These are phyloP conservation scores for Catocala fraxini DNA, from an alignment of 2,888 invertebrate genomes.

Conservation along the genomic window DNA sequence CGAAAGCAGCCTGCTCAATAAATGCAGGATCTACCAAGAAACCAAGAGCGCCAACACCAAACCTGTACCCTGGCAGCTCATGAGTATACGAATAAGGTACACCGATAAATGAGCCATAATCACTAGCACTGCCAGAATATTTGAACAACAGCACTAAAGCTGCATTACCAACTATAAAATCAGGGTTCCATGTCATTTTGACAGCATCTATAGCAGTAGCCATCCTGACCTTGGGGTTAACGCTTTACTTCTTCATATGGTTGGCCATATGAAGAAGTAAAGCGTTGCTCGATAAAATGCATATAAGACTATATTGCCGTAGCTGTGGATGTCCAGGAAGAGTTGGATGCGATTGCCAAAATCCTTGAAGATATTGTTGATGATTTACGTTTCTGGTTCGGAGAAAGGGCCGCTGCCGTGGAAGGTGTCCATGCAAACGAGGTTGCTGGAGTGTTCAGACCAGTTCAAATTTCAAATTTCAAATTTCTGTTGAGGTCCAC, in stretches of 20 bases:
- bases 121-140: slow-evolving; percentile 89
- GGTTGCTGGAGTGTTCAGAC: slow-evolving; percentile 74
- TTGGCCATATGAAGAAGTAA: slow-evolving; percentile 69
- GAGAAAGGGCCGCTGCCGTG: slow-evolving; percentile 89
- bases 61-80: slow-evolving; percentile 84
- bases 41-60: slow-evolving; percentile 80
- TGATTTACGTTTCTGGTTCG: slow-evolving; percentile 88
- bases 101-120: slow-evolving; percentile 85
- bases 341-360: slow-evolving; percentile 84
- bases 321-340: slow-evolving; percentile 92
- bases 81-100: slow-evolving; percentile 88
- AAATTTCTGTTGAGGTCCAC: slow-evolving; percentile 93
- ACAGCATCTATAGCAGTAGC: slow-evolving; percentile 79
- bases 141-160: slow-evolving; percentile 81
- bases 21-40: slow-evolving; percentile 86
- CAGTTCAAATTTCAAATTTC: slow-evolving; percentile 90
- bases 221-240: slow-evolving; percentile 76
- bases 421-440: slow-evolving; percentile 88
- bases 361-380: slow-evolving; percentile 86
- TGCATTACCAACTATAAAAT: slow-evolving; percentile 83
- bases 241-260: too few relatives aligned
- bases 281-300: slow-evolving; percentile 81
- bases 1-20: slow-evolving; percentile 85
- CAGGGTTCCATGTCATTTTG: slow-evolving; percentile 72
- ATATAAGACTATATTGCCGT: slow-evolving; percentile 88